Base-by-base conservation (phyloP, 2,888 invertebrate species). In the Drosophila phalerata region DNA sequence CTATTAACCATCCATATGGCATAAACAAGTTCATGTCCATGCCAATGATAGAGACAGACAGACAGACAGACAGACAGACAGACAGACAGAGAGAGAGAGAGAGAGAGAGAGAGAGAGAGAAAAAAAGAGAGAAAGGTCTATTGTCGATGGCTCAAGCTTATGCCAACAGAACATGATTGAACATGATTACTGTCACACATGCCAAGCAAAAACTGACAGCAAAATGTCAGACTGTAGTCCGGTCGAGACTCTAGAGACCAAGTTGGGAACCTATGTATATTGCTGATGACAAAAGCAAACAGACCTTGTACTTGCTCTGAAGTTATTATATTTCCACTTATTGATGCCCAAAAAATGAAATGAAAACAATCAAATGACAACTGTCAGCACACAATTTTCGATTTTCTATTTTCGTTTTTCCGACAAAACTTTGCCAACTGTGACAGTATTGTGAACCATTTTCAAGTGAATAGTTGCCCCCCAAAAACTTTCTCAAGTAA, bases 321-420 rank as follows among this genome's bases (percentile, higher is more conserved):
- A 75, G 64, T 73, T 79, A 79, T 79, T 79, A 79, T 79, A 77
- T 77, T 79, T 71, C 71, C 74, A 86, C 84, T 81, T 86, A 84
- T 84, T 86, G 84, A 80, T 87, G 80, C 69, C 73, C 79, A 48
- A 67, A 78, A 78, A 85, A 85, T 84, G 79, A 86, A 86, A 86
- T 77, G 76, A 85, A 88, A 85, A 86, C 82, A 87, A 85, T 87
- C 87, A 82, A 82, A 82, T 73, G 80, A 87, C 85, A 85, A 87
- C 81, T 87, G 87, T 79, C 76, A 73, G 79, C 73, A 69, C 19
- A 49, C 45, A 38, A 48, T 69, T 55, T 65, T 65, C 51, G 37
- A 48, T 56, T 58, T 61, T 55, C 45, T 42, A 51, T 69, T 61
- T 69, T 60, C 69, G 19, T 48, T 32, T 19, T 30, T 48, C 42